Conservation (phyloP, 2,113 vertebrate genomes). For the Paramormyrops kingsleyae region DNA sequence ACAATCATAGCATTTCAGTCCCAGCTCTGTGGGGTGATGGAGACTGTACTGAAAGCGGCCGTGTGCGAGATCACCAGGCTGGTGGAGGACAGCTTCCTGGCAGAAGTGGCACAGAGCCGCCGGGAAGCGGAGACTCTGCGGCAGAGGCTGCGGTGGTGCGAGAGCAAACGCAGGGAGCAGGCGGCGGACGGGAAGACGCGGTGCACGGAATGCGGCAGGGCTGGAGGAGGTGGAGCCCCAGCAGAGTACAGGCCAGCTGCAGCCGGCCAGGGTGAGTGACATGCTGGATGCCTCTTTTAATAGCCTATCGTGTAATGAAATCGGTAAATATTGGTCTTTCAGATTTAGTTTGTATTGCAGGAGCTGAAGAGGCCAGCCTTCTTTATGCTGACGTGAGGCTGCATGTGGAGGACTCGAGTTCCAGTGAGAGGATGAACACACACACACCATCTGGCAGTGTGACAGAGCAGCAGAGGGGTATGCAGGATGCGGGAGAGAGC, state of each 20-base stretch:
- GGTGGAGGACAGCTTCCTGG: neutral
- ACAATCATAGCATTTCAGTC: conserved; percentile 38
- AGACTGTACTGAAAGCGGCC: conserved; percentile 43
- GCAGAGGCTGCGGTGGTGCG: neutral
- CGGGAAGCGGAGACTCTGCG: neutral
- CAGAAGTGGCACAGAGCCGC: neutral
- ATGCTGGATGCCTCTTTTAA: neutral
- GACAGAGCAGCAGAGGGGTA: neutral
- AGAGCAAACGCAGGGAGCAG: neutral
- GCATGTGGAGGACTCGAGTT: neutral
- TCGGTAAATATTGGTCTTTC: neutral
- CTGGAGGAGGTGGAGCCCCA: neutral
- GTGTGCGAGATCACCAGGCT: conserved; percentile 37
- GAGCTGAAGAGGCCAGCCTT: neutral
- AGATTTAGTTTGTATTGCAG: neutral
- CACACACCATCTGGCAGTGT: neutral
- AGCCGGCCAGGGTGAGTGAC: neutral
- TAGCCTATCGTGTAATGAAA: neutral
- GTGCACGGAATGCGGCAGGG: neutral
- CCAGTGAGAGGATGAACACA: neutral
- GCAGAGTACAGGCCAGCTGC: neutral
- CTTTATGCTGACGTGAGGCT: neutral
- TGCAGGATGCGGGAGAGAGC: neutral
- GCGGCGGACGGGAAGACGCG: neutral
- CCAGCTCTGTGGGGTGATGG: conserved; percentile 44